Conservation (phyloP, 2,888 invertebrate species). For the Drosophila bunnanda region DNA sequence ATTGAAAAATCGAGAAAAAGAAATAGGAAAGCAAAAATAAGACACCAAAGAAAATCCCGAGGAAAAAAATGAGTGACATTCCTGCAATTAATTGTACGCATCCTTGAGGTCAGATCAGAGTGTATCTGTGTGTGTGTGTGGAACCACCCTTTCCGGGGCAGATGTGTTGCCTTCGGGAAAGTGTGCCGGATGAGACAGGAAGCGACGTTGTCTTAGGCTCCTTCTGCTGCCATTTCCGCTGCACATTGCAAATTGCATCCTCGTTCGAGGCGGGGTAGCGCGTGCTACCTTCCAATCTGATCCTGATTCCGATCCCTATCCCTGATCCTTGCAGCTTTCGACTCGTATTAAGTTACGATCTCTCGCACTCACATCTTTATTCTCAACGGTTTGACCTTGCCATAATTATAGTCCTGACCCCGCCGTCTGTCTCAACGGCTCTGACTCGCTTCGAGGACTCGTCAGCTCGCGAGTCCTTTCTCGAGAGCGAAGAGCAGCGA, state of each 20-base stretch:
- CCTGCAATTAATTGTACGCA: conserved; percentile 41
- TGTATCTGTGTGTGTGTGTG: conserved; percentile 1
- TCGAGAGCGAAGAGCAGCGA: conserved; percentile 65
- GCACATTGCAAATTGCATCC: conserved; percentile 63
- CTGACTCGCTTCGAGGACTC: conserved; percentile 64
- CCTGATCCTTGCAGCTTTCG: conserved; percentile 67
- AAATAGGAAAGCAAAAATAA: not conserved
- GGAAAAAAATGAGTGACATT: conserved; percentile 72
- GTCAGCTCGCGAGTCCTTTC: conserved; percentile 24
- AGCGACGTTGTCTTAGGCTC: conserved; percentile 42
- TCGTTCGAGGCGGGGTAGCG: conserved; percentile 43
- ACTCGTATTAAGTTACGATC: conserved; percentile 64
- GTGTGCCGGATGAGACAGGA: conserved; percentile 44
- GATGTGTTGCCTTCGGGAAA: conserved; percentile 47
- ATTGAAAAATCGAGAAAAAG: conserved; percentile 1
- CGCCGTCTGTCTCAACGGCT: conserved; percentile 54
- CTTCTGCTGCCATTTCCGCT: conserved; percentile 59
- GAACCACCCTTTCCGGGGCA: conserved; percentile 45
- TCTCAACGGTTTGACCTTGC: conserved; percentile 72
- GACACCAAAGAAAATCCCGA: conserved; percentile 16
- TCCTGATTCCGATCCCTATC: conserved; percentile 5
- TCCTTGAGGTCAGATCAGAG: conserved; percentile 43
- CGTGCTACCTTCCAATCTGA: conserved; percentile 52
- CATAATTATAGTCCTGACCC: conserved; percentile 72
- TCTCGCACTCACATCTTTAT: conserved; percentile 53